These are phyloP conservation scores for Chionis minor DNA, from an alignment of 2,113 vertebrate genomes.

Conservation along the genomic window DNA sequence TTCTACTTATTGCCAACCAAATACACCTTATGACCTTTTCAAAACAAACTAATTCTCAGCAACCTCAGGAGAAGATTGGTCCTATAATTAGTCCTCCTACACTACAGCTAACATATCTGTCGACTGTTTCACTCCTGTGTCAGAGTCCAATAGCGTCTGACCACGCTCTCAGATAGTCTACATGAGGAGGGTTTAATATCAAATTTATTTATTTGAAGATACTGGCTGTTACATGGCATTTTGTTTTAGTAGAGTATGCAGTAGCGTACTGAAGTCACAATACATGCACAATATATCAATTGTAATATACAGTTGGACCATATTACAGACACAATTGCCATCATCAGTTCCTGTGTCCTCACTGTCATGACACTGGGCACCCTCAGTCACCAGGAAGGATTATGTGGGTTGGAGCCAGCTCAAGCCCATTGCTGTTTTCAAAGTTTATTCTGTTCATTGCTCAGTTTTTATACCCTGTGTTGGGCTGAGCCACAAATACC, in stretches of 20 bases:
- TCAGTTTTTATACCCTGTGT: background rate
- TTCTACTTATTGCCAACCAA: background rate
- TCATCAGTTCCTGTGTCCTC: rapidly evolving
- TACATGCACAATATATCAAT: background rate
- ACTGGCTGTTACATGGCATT: rapidly evolving
- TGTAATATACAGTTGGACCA: background rate
- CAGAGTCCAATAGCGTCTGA: background rate
- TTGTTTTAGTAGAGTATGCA: background rate
- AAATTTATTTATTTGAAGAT: background rate
- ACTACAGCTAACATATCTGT: background rate
- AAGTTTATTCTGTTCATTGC: background rate
- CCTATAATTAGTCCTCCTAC: background rate
- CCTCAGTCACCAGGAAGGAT: background rate
- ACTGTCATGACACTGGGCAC: background rate
- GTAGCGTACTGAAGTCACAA: background rate
- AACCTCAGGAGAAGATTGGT: background rate
- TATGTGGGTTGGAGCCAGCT: background rate
- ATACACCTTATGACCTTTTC: background rate
- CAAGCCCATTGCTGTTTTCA: background rate
- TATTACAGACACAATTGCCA: background rate
- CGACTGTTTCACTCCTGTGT: background rate
- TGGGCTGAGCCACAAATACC: background rate
- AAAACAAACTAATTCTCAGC: background rate
- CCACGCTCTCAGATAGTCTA: background rate
- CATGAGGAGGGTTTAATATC: rapidly evolving